phyloP scores from a whole-genome alignment of 2,797 vertebrate species.

The Artibeus jamaicensis region DNA sequence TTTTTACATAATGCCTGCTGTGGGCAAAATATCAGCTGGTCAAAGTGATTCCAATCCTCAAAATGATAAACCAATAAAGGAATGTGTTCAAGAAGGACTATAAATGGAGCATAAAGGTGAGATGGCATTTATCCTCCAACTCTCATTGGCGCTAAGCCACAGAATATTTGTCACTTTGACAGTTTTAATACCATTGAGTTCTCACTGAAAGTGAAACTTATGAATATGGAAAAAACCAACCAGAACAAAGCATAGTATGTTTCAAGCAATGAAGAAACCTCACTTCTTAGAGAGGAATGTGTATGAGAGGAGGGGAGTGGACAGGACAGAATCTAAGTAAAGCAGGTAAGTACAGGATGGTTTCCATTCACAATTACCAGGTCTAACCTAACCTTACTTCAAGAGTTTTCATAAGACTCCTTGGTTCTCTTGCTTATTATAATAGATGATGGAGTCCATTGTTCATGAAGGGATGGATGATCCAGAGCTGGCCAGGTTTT shows the following conservation, averaged over 20 bases:
- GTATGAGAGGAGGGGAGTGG: rapidly evolving
- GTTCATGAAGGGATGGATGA: neutral
- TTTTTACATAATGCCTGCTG: conserved; percentile 1
- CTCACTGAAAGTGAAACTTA: neutral
- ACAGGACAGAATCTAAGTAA: neutral
- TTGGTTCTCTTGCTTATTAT: neutral
- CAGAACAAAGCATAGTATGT: neutral
- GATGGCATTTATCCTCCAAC: neutral
- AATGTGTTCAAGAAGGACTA: neutral
- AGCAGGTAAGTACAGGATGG: neutral
- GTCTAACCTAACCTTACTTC: neutral
- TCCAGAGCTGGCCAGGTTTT: neutral
- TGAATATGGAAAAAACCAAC: neutral
- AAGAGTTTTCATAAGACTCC: neutral
- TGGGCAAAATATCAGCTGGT: neutral
- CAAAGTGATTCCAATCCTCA: neutral
- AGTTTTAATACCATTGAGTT: conserved; percentile 5
- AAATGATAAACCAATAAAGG: neutral
- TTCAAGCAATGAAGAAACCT: conserved; percentile 29
- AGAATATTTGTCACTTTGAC: conserved; percentile 1
- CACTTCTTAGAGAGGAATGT: neutral
- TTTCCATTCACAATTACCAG: neutral
- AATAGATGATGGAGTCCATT: neutral
- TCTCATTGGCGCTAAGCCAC: neutral
- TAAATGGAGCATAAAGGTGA: neutral